A percentile compares a stretch with the other conserved stretches of the same genome.
These are phyloP conservation scores for Nomada ruficornis DNA, from an alignment of 2,888 invertebrate species.

Conservation along the genomic window DNA sequence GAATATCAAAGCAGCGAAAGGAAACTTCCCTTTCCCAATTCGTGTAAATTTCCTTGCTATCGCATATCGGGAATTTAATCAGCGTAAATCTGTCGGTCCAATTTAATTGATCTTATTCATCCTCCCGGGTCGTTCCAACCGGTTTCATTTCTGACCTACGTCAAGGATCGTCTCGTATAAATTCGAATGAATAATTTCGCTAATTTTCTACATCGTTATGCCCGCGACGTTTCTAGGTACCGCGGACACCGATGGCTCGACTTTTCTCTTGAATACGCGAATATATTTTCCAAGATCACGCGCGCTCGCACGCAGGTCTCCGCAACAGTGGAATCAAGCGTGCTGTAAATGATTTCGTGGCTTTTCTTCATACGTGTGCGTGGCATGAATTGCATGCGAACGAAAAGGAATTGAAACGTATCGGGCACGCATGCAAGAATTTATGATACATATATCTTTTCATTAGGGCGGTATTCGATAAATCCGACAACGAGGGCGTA, in stretches of 20 bases:
- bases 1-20: not conserved
- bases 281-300: not conserved
- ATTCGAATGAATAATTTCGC: conserved; percentile 46
- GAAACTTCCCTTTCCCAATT: not conserved
- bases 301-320: not conserved
- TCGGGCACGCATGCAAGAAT: conserved; percentile 34
- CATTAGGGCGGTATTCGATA: conserved; percentile 47
- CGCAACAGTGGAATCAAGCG: not conserved
- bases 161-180: conserved; percentile 3
- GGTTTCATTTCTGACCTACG: conserved; percentile 15
- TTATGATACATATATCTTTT: conserved; percentile 53
- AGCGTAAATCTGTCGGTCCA: conserved; percentile 50
- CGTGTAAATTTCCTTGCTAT: not conserved
- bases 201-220: conserved; percentile 53
- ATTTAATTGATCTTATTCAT: conserved; percentile 49
- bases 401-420: conserved; percentile 43
- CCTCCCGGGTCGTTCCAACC: conserved; percentile 19
- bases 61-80: conserved; percentile 42
- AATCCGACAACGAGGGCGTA: conserved; percentile 8
- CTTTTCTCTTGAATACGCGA: conserved; percentile 13
- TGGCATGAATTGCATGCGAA: conserved; percentile 32
- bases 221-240: conserved; percentile 16
- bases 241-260: conserved; percentile 27
- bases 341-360: conserved; percentile 27
- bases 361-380: conserved; percentile 26